Percentiles rank a stretch among this genome's conserved stretches.
Conservation (phyloP, 2,888 invertebrate genomes). For the Hermaeophaga mercurialis region DNA sequence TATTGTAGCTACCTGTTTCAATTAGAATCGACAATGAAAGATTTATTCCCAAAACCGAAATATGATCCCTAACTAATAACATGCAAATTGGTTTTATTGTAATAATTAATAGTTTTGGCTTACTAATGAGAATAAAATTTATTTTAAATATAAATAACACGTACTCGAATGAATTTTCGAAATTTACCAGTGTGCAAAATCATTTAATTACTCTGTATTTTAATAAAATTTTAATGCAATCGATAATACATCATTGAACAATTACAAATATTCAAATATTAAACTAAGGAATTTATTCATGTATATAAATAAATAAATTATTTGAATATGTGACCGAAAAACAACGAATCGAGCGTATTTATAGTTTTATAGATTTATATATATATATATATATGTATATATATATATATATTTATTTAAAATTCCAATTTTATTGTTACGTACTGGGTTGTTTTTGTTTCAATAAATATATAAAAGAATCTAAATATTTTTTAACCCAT, state of each 20-base stretch:
- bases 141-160: not conserved
- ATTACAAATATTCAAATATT: slow-evolving; percentile 7
- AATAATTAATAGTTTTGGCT: not conserved
- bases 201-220: slow-evolving; percentile 6
- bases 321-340: not conserved
- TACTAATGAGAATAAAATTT: not conserved
- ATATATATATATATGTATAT: too few species aligned
- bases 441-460: too few species aligned
- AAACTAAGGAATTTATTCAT: not conserved
- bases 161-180: not conserved
- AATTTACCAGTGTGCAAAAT: slow-evolving; percentile 1
- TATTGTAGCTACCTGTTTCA: too few species aligned
- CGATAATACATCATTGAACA: not conserved
- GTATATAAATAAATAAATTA: not conserved
- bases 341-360: too few species aligned
- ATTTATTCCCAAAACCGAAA: too few species aligned
- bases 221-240: slow-evolving; percentile 8
- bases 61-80: not conserved
- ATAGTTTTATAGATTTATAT: too few species aligned
- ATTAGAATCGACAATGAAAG: too few species aligned
- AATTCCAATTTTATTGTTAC: too few species aligned
- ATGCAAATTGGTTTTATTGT: not conserved
- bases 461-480: too few species aligned
- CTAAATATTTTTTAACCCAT: too few species aligned
- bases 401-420: too few species aligned